Base-by-base conservation (phyloP, 2,113 vertebrate species). In the Ictidomys tridecemlineatus region DNA sequence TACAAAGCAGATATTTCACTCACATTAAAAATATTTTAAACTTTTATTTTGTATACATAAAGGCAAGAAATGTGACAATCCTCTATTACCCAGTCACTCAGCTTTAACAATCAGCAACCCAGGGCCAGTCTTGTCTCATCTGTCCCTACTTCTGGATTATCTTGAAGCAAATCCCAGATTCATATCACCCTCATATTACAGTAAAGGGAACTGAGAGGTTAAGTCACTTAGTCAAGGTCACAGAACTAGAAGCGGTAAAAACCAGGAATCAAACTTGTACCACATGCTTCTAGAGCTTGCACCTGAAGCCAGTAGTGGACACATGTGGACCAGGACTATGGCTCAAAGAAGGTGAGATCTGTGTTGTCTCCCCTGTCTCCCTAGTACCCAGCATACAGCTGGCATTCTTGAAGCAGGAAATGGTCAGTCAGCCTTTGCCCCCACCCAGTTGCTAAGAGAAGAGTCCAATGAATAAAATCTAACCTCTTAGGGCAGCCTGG, bases 231-330 rank as follows among this genome's bases (percentile, higher is more conserved):
- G 24, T 63, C 61, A 48, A 85, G 58, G 51, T 77, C 51, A 76
- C 45, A 61, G 84, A 93, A 53, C 82, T 73, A 58, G 67, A 88
- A 94, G 65, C 78, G 34, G 4, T 61, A 30, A 69, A 79, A 94
- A 39, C 10, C 34, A 28, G n/a, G 70, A 87, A 76, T 70, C 32
- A 74, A 91, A 84, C 18, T 28, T 32, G 18, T 4, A 30, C 61
- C 20, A 17, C 26, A 20, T 42, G 61, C 72, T 48, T 95, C 77
- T 78, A 93, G 74, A 84, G 78, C 45, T 70, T 85, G 14, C 10
- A 34, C 63, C 22, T 0, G 6, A 93, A 82, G 69, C 69, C 28
- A 69, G 24, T 28, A 51, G 30, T 0, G 0, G 1, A 42, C 18
- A 45, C n/a, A 30, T 63, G 61, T 63, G 3, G 61, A 63, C 61